Base-by-base conservation (phyloP, 92 coral and sea anemone genomes). In the Heteractis magnifica region DNA sequence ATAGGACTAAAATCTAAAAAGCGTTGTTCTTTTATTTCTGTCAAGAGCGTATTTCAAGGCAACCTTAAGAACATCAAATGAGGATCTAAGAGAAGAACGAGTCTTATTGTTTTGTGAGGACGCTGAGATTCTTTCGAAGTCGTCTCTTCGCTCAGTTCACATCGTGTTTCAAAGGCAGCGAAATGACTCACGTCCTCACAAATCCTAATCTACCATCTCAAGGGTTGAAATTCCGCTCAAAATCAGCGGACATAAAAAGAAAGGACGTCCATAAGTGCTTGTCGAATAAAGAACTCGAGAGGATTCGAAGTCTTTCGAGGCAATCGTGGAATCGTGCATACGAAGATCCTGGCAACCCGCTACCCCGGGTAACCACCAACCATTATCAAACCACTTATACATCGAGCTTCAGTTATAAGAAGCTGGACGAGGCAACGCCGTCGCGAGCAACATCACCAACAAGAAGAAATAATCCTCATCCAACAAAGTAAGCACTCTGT, bases 401-500 rank as follows among this genome's bases (percentile, higher is more conserved):
- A 10, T 65, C 93, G 52, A 92, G 92, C 58, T 93, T 92, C 79
- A 91, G 92, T 79, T 87, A 87, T 80, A 95, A 82, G 82, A 80
- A 81, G 16, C 88, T 94, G 65, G 97, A 88, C 51, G 92, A 90
- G 76, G 75, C 71, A 13, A 96, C 98, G 14, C 95, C 90, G 26
- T 82, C 92, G 58, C 78, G 99, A 58, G 92, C 98, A 8, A 92
- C 97, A n/a, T 96, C 99, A n/a, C 99, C 99, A 16, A 92, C 98
- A 12, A 88, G 99, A 72, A 85, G 99, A 82, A 96, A 96, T 72
- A 96, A 96, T 70, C 99, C 99, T 9, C 99, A 96, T 84, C 99
- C 99, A 62, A 91, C 99, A 12, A 91, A 91, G 99, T 96, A 80
- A 83, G 91, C 55, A 48, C 4, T 6, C 41, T 26, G 21, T 73